Conservation (phyloP, 2,888 invertebrate genomes). For the Ochropleura leucogaster region DNA sequence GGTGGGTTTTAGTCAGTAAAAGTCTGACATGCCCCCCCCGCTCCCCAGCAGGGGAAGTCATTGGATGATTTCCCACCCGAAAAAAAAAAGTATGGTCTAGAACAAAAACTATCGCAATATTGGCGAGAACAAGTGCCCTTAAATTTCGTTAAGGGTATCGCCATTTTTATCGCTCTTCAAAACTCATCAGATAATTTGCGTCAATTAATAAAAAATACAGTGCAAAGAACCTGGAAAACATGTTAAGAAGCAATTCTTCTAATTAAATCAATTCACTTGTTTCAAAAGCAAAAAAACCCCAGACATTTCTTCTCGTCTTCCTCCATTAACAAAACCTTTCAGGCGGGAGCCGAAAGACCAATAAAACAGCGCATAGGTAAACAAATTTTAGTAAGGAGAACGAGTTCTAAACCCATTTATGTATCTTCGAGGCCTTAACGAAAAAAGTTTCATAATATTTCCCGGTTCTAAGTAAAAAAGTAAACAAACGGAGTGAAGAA, state of each 20-base stretch:
- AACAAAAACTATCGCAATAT: no score
- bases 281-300: constrained; percentile 22
- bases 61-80: no score
- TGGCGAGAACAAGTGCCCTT: no score
- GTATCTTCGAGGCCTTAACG: constrained; percentile 85
- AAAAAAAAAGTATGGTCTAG: no score
- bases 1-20: no score
- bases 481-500: constrained; percentile 86
- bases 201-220: background rate
- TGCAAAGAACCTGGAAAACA: background rate
- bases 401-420: constrained; percentile 83
- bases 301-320: constrained; percentile 22
- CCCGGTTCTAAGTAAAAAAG: constrained; percentile 85
- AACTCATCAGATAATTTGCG: background rate
- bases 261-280: constrained; percentile 19
- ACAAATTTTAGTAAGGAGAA: constrained; percentile 77
- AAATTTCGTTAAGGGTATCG: no score
- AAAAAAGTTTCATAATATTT: constrained; percentile 88
- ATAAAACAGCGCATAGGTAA: constrained; percentile 74
- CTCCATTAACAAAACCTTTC: constrained; percentile 64
- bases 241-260: background rate
- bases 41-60: no score
- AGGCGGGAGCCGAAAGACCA: constrained; percentile 66
- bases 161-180: background rate
- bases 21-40: no score